Evolutionary conservation across 2,888 invertebrate genomes (phyloP), one percentile per base, ranked within the genome.

Genomic region (Apodemia zela): DNA sequence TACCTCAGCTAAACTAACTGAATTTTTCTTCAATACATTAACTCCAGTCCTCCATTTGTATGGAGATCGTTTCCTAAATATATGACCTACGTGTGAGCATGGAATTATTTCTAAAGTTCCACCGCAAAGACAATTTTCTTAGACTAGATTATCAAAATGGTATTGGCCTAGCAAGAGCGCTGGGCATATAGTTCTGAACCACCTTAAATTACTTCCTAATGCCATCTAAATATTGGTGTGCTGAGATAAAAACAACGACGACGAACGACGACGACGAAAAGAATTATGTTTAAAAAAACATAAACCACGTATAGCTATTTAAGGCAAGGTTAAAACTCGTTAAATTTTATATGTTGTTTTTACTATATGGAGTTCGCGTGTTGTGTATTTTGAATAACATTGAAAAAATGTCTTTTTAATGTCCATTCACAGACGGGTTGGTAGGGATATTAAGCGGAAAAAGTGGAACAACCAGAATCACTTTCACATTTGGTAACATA

Each of bases 51-150:
- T 94, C 99, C 99, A 99, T 90, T 98, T 98, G 92, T 99, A 99
- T 0, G 99, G 99, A 15, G 98, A 98, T 66, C 99, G 94, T 85
- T 99, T 99, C 70, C 99, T 94, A 93, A 99, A 99, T 81, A 99
- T 99, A 89, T 99, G 99, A 5, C 99, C 99, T 54, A 99, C 99
- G 87, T 99, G 99, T 7, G 98, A 99, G 83, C 99, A 99, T 1
- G 99, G 99, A 33, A 99, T 96, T 71, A 99, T 99, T 89, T 99
- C 99, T 71, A 99, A 88, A 0, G 97, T 97, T 59, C 99, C 99
- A 64, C 99, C 99, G 80, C 99, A 99, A 99, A 0, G 99, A 99
- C 25, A 99, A 91, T 86, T 99, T n/a, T 29, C 29, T 29, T 29
- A 29, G 29, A 29, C 29, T 29, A 29, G 29, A 29, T 29, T 29